These are phyloP conservation scores for Stegophylla sp. DNA, from an alignment of 2,888 invertebrate species.

Conservation along the genomic window DNA sequence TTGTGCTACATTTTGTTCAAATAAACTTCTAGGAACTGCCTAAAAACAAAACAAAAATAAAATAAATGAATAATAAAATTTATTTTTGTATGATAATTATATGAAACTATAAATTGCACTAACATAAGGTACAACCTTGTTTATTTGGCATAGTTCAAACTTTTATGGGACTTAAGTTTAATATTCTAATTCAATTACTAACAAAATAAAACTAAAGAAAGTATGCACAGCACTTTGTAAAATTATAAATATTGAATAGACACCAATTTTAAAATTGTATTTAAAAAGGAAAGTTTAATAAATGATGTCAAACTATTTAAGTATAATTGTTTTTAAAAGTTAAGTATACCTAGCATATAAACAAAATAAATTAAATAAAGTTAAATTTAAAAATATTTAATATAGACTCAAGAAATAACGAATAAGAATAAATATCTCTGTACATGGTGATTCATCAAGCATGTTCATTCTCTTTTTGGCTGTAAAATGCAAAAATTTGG, in stretches of 20 bases:
- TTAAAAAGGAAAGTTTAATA: slow-evolving; percentile 36
- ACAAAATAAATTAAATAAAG: not conserved
- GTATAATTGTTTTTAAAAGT: slow-evolving; percentile 36
- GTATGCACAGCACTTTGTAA: slow-evolving; percentile 17
- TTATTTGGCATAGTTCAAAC: slow-evolving; percentile 47
- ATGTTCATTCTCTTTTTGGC: too few species aligned
- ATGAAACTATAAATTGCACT: slow-evolving; percentile 44
- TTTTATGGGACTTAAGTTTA: slow-evolving; percentile 2
- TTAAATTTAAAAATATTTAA: not conserved
- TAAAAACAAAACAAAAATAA: slow-evolving; percentile 19
- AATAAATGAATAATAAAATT: not conserved
- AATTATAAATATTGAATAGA: slow-evolving; percentile 31
- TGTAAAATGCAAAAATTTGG: too few species aligned
- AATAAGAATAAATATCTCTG: not conserved
- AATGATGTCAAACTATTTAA: slow-evolving; percentile 50
- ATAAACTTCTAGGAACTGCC: slow-evolving; percentile 26
- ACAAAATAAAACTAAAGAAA: not conserved
- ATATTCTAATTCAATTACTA: not conserved
- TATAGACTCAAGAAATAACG: slow-evolving; percentile 9
- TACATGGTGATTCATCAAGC: too few species aligned
- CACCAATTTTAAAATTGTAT: not conserved
- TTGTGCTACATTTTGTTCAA: slow-evolving; percentile 41
- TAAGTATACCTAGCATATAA: slow-evolving; percentile 5
- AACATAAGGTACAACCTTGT: slow-evolving; percentile 53
- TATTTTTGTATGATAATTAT: not conserved